Evolutionary conservation across 92 coral and sea anemone genomes (phyloP).

Genomic region (Isaurus tuberculatus): DNA sequence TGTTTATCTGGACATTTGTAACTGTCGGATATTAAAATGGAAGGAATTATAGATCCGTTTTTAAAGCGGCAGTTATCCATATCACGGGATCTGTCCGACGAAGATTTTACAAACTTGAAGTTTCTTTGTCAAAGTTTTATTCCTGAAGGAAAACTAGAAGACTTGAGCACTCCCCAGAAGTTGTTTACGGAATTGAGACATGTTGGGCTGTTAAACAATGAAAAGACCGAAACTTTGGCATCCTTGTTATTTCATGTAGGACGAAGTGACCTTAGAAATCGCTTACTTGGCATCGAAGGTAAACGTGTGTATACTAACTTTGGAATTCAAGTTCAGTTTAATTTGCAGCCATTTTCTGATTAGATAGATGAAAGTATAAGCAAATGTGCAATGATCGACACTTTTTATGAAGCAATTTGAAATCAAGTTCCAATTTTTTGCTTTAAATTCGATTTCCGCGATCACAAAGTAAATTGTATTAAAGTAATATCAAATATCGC

Average conservation of each 20-base stretch:
- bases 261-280: conserved; percentile 86
- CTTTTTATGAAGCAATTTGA: no score
- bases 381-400: no score
- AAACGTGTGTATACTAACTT: conserved; percentile 28
- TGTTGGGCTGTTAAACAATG: conserved; percentile 68
- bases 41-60: conserved; percentile 78
- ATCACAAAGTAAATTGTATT: no score
- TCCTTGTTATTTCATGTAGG: conserved; percentile 82
- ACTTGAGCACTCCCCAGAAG: conserved; percentile 68
- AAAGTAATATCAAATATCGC: no score
- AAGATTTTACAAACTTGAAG: conserved; percentile 89
- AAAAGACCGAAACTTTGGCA: conserved; percentile 76
- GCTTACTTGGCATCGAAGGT: conserved; percentile 89
- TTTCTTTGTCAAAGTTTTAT: conserved; percentile 82
- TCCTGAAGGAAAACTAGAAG: conserved; percentile 86
- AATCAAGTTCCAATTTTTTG: no score
- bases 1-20: no score
- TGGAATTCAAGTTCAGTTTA: no score
- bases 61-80: conserved; percentile 78
- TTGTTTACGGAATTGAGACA: conserved; percentile 88
- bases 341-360: no score
- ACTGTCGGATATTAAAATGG: conserved; percentile 51
- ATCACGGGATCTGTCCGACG: conserved; percentile 80
- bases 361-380: no score
- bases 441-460: no score